phyloP scores from a whole-genome alignment of 1,140 invertebrate genomes.

The Temnothorax longispinosus region DNA sequence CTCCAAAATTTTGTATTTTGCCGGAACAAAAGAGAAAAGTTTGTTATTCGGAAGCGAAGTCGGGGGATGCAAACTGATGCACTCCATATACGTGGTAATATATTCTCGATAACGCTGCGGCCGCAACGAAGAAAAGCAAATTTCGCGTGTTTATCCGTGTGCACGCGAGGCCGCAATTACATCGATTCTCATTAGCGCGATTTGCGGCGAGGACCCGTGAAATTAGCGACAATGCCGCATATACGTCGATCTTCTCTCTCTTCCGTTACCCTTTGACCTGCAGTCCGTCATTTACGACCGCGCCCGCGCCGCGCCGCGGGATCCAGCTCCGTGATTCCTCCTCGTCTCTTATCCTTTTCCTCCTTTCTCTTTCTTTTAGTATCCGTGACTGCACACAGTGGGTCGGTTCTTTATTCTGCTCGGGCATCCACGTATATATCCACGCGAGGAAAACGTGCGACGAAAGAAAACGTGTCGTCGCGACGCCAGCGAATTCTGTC shows the following conservation, averaged over 20 bases:
- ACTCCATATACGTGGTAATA: neutral
- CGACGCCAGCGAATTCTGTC: slow-evolving; percentile 65
- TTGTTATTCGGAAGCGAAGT: neutral
- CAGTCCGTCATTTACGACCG: neutral
- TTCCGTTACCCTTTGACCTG: neutral
- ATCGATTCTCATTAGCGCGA: slow-evolving; percentile 63
- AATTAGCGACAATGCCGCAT: slow-evolving; percentile 44
- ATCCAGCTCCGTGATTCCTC: slow-evolving; percentile 10
- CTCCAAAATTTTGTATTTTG: neutral
- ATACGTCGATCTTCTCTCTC: slow-evolving; percentile 1
- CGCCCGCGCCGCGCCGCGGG: neutral
- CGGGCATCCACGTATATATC: slow-evolving; percentile 51
- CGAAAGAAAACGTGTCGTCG: slow-evolving; percentile 69
- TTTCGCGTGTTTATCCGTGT: slow-evolving; percentile 44
- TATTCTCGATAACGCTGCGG: neutral
- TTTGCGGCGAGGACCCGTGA: slow-evolving; percentile 45
- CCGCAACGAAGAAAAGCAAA: slow-evolving; percentile 26
- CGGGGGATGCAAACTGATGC: neutral
- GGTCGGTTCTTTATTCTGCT: slow-evolving; percentile 41
- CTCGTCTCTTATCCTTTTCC: neutral
- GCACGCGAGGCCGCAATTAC: slow-evolving; percentile 53
- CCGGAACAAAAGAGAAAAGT: neutral
- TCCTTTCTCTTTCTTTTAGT: neutral
- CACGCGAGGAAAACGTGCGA: slow-evolving; percentile 44
- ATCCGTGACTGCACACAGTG: slow-evolving; percentile 8